These are phyloP conservation scores for Pectinophora gossypiella DNA, from an alignment of 1,140 invertebrate species.

Conservation along the genomic window DNA sequence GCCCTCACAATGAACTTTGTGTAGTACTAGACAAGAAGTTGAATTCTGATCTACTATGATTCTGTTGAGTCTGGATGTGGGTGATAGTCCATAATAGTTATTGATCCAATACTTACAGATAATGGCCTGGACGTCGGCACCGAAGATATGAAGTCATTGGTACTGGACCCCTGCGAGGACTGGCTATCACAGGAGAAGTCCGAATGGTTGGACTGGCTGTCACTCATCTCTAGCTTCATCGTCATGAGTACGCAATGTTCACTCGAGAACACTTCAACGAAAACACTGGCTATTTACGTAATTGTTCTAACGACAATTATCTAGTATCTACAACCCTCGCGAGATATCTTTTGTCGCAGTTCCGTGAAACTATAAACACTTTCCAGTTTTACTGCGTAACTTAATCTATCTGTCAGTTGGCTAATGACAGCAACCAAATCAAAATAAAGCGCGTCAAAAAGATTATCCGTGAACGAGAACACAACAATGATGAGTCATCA, in stretches of 20 bases:
- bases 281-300: constrained; percentile 40
- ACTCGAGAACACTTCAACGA: constrained; percentile 19
- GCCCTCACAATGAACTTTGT: too few species aligned
- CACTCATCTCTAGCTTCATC: constrained; percentile 69
- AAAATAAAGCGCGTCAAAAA: constrained; percentile 51
- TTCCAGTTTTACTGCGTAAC: not conserved
- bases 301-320: constrained; percentile 12
- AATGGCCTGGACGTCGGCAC: constrained; percentile 45
- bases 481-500: constrained; percentile 71
- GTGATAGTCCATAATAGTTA: too few species aligned
- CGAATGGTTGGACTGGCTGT: constrained; percentile 65
- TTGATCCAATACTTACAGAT: too few species aligned
- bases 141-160: constrained; percentile 59
- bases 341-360: constrained; percentile 10
- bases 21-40: too few species aligned
- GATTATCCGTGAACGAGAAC: constrained; percentile 52
- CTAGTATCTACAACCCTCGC: constrained; percentile 21
- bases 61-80: too few species aligned
- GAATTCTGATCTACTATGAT: too few species aligned
- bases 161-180: constrained; percentile 63
- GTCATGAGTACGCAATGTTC: constrained; percentile 46
- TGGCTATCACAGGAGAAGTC: constrained; percentile 67
- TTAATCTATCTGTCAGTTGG: constrained; percentile 51
- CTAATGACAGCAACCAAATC: constrained; percentile 52
- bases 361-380: constrained; percentile 10